Conservation (phyloP, 1,140 invertebrate genomes). For the Ceratina calcarata region DNA sequence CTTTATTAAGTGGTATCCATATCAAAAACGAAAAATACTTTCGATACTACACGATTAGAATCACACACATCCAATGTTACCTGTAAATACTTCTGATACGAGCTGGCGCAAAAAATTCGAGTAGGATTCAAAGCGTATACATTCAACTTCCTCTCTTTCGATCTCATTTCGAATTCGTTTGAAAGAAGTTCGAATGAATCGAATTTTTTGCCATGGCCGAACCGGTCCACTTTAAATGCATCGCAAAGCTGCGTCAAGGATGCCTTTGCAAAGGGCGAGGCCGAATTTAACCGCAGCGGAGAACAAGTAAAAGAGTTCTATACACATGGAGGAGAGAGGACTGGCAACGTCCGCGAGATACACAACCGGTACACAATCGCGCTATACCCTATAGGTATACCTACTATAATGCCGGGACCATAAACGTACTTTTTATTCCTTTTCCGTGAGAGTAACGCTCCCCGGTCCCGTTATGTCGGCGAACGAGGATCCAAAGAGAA, state of each 20-base stretch:
- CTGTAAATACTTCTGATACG: too few relatives aligned
- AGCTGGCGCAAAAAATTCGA: background rate
- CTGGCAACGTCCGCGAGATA: conserved; percentile 54
- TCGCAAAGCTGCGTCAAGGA: conserved; percentile 32
- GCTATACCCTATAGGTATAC: conserved; percentile 54
- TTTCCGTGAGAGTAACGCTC: conserved; percentile 58
- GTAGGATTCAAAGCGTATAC: too few relatives aligned
- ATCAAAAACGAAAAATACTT: too few relatives aligned
- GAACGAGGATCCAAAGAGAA: conserved; percentile 59
- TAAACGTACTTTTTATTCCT: conserved; percentile 66
- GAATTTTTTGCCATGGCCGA: conserved; percentile 2
- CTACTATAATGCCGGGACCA: conserved; percentile 53
- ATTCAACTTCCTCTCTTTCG: too few relatives aligned
- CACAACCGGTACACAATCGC: conserved; percentile 58
- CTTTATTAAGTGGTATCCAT: too few relatives aligned
- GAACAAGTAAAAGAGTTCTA: conserved; percentile 44
- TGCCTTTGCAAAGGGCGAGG: conserved; percentile 39
- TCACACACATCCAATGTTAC: too few relatives aligned
- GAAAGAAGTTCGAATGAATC: conserved; percentile 1
- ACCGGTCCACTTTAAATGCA: conserved; percentile 38
- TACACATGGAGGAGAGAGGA: conserved; percentile 36
- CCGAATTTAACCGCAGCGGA: conserved; percentile 45
- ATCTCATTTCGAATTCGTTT: background rate
- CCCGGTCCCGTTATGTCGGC: conserved; percentile 61
- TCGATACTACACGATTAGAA: too few relatives aligned